Conservation (phyloP, 2,888 invertebrate species). For the Lathronympha strigana region DNA sequence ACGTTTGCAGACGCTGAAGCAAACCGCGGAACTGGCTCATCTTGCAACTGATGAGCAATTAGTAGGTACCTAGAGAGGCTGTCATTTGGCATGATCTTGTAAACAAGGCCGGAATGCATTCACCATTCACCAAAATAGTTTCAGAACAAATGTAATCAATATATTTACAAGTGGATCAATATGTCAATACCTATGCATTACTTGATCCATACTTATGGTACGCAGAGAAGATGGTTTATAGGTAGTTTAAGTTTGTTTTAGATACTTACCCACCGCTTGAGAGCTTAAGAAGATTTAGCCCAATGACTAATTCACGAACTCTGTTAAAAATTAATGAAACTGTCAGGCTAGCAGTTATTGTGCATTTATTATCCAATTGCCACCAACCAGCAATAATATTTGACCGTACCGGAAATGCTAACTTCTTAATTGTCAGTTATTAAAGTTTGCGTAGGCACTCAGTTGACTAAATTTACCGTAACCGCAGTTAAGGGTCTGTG, state of each 20-base stretch:
- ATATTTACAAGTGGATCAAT: background rate
- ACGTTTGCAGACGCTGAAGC: conserved; percentile 2
- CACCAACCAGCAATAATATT: conserved; percentile 4
- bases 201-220: too few relatives aligned
- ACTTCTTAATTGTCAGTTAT: conserved; percentile 10
- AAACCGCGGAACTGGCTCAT: conserved; percentile 34
- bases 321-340: too few relatives aligned
- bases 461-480: conserved; percentile 18
- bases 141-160: background rate
- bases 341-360: background rate
- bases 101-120: conserved; percentile 12
- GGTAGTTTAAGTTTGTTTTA: too few relatives aligned
- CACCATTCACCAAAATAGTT: conserved; percentile 8
- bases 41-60: conserved; percentile 34
- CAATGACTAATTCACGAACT: too few relatives aligned
- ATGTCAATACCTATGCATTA: too few relatives aligned
- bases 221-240: too few relatives aligned
- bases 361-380: background rate
- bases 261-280: too few relatives aligned
- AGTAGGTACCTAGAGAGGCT: conserved; percentile 20
- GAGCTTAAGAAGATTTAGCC: too few relatives aligned
- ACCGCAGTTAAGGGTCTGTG: conserved; percentile 20
- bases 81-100: conserved; percentile 2
- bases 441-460: conserved; percentile 19
- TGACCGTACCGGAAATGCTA: background rate